A percentile compares a stretch with the other conserved stretches of the same genome.
These are phyloP conservation scores for Lepidurus couesii DNA, from an alignment of 1,140 invertebrate species.

Conservation along the genomic window DNA sequence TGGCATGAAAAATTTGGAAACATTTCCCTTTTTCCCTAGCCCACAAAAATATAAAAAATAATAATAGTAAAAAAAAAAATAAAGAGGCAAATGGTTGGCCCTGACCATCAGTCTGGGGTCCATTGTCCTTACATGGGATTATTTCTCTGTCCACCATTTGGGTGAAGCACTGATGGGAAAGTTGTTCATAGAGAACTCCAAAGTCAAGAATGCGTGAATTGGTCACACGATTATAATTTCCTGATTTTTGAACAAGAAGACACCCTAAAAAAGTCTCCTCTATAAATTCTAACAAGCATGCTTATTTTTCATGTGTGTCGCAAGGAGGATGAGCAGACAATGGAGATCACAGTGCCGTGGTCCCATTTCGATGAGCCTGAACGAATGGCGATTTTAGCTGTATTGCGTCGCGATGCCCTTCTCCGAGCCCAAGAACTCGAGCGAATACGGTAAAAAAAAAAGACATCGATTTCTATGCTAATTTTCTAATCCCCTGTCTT, in stretches of 20 bases:
- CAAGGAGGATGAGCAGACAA: not conserved
- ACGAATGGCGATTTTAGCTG: conserved; percentile 30
- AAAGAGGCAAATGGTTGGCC: too few relatives aligned
- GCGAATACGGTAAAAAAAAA: conserved; percentile 31
- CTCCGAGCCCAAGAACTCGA: conserved; percentile 30
- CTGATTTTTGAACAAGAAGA: not conserved
- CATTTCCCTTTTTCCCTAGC: too few relatives aligned
- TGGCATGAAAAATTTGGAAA: too few relatives aligned
- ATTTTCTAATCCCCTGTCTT: not conserved
- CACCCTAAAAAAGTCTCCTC: not conserved
- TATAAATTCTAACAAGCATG: not conserved
- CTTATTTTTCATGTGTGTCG: not conserved
- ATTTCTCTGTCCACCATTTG: too few relatives aligned
- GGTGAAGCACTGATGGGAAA: not conserved
- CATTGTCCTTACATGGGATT: too few relatives aligned
- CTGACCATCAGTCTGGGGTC: too few relatives aligned
- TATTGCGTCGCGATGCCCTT: conserved; percentile 31
- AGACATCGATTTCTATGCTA: conserved; percentile 11
- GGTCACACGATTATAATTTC: not conserved
- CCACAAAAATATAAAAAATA: too few relatives aligned
- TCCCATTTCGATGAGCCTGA: conserved; percentile 25
- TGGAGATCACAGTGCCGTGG: conserved; percentile 25
- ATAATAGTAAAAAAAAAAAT: too few relatives aligned
- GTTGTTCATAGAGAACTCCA: conserved; percentile 1
- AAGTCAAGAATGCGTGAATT: conserved; percentile 27